These are phyloP conservation scores for Oncorhynchus masou DNA, from an alignment of 2,113 vertebrate genomes.

Conservation along the genomic window DNA sequence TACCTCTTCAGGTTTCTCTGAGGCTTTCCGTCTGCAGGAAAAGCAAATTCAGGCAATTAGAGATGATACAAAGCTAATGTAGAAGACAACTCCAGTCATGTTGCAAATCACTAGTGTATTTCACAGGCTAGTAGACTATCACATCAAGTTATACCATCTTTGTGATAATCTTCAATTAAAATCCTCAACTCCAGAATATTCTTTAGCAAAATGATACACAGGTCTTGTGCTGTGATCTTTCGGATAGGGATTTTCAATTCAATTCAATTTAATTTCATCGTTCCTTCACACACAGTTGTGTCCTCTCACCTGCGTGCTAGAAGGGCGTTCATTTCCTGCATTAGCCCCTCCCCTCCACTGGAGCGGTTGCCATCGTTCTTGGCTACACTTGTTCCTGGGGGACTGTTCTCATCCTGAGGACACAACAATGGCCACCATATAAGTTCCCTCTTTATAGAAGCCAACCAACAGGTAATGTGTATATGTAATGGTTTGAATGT, in stretches of 20 bases:
- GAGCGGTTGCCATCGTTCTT: conserved; percentile 94
- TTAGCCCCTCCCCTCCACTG: conserved; percentile 90
- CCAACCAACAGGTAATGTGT: too few relatives aligned
- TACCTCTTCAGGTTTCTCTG: conserved; percentile 90
- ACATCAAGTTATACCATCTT: too few relatives aligned
- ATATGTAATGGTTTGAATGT: too few relatives aligned
- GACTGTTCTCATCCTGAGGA: conserved; percentile 87
- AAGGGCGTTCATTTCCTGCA: conserved; percentile 99
- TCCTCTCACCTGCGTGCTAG: conserved; percentile 90
- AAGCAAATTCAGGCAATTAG: conserved; percentile 8
- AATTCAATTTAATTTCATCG: background rate
- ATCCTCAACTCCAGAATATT: background rate
- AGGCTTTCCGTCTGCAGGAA: conserved; percentile 90
- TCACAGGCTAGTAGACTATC: background rate
- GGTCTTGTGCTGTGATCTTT: background rate
- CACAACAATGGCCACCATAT: conserved; percentile 32
- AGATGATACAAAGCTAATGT: conserved; percentile 1
- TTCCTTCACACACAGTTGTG: background rate
- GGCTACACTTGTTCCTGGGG: conserved; percentile 83
- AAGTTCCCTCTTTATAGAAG: too few relatives aligned
- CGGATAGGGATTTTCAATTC: background rate
- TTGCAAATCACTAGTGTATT: background rate
- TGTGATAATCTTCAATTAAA: too few relatives aligned
- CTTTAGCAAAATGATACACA: background rate
- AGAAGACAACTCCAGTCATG: background rate